Percentiles rank a stretch among this genome's conserved stretches.
Conservation (phyloP, 2,113 vertebrate genomes). For the Taxidea taxus region DNA sequence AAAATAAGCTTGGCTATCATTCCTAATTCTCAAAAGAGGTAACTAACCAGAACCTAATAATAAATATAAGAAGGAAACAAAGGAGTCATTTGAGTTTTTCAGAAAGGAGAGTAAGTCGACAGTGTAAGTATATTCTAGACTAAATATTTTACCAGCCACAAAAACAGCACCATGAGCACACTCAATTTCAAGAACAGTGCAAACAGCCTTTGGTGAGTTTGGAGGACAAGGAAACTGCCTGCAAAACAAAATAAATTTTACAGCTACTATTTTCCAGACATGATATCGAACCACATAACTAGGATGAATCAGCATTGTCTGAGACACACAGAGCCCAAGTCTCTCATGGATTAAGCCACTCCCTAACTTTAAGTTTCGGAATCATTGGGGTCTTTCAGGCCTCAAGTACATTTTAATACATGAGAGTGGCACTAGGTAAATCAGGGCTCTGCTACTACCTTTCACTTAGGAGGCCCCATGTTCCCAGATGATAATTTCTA, state of each 20-base stretch:
- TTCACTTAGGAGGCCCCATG: neutral
- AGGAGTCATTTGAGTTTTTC: neutral
- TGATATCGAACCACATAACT: slow-evolving; percentile 2
- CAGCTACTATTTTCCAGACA: slow-evolving; percentile 27
- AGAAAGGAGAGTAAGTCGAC: slow-evolving; percentile 1
- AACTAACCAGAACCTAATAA: slow-evolving; percentile 24
- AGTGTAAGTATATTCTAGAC: slow-evolving; percentile 19
- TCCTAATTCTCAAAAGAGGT: slow-evolving; percentile 35
- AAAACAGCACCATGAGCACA: slow-evolving; percentile 93
- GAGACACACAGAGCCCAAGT: neutral
- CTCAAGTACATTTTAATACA: neutral
- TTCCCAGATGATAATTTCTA: neutral
- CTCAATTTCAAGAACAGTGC: slow-evolving; percentile 87
- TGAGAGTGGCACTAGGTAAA: neutral
- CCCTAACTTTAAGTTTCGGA: neutral
- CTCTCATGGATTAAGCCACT: neutral
- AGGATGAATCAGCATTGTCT: slow-evolving; percentile 3
- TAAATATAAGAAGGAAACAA: slow-evolving; percentile 14
- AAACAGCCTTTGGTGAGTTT: slow-evolving; percentile 80
- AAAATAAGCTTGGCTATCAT: neutral
- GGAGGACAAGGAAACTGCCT: slow-evolving; percentile 92
- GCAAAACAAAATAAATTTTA: slow-evolving; percentile 69
- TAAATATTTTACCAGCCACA: slow-evolving; percentile 89
- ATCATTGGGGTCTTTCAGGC: neutral
- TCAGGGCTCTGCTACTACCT: neutral